Conservation (phyloP, 30 jellyfish, hydroid and myxozoan genomes). For the Phacellophora camtschatica region DNA sequence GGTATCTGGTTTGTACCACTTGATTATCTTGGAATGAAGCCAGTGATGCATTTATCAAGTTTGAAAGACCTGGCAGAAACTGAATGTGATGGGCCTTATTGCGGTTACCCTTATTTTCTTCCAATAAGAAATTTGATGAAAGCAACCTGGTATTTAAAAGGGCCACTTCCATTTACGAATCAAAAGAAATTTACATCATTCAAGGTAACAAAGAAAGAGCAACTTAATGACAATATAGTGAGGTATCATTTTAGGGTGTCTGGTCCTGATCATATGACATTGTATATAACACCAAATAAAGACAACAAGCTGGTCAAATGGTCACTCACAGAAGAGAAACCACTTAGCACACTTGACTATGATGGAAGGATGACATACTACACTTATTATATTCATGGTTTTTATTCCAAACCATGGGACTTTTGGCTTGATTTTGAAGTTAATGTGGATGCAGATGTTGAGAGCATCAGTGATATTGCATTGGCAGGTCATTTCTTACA, state of each 20-base stretch:
- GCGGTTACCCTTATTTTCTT: constrained; percentile 78
- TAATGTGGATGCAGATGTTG: constrained; percentile 1
- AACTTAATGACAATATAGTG: neutral
- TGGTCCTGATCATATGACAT: constrained; percentile 89
- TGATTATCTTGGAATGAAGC: constrained; percentile 74
- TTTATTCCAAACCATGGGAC: constrained; percentile 82
- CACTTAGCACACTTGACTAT: constrained; percentile 46
- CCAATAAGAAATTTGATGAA: constrained; percentile 62
- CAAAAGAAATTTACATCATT: constrained; percentile 25
- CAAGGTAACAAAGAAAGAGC: constrained; percentile 17
- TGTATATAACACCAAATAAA: constrained; percentile 55
- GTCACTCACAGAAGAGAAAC: constrained; percentile 74
- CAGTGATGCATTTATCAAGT: constrained; percentile 51
- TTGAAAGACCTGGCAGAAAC: constrained; percentile 51
- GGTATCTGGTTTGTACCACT: constrained; percentile 95
- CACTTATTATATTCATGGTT: constrained; percentile 76
- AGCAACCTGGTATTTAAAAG: constrained; percentile 61
- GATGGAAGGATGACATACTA: constrained; percentile 66
- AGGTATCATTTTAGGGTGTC: constrained; percentile 9
- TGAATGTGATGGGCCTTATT: constrained; percentile 90
- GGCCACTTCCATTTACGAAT: constrained; percentile 38
- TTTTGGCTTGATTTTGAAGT: constrained; percentile 96
- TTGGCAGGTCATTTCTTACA: constrained; percentile 81
- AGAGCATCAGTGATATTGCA: constrained; percentile 70
- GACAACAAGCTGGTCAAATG: constrained; percentile 56